Evolutionary conservation across 2,113 vertebrate species (phyloP).

Genomic region (Pao palembangensis): DNA sequence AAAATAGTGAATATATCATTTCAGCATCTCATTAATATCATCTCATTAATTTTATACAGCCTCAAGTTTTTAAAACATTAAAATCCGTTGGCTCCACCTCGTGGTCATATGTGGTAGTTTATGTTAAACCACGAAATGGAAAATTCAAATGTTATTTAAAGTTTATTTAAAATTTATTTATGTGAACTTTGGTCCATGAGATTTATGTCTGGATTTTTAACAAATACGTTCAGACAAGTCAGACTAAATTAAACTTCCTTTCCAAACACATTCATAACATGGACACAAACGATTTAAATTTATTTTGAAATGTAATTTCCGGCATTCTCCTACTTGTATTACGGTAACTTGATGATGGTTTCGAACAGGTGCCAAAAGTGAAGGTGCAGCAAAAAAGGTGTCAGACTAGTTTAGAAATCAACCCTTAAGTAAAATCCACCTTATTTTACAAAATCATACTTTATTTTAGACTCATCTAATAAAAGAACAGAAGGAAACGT

Average conservation of each 20-base stretch:
- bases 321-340: not conserved
- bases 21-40: not conserved
- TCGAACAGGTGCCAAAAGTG: constrained; percentile 22
- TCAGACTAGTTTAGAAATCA: not conserved
- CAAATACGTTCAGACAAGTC: not conserved
- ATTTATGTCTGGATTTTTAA: too few relatives aligned
- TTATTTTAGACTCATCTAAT: not conserved
- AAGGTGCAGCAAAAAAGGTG: constrained; percentile 13
- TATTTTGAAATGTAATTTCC: constrained; percentile 12
- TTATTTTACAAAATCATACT: not conserved
- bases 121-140: too few relatives aligned
- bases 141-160: too few relatives aligned
- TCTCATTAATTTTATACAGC: not conserved
- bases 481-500: too few relatives aligned
- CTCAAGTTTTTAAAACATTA: too few relatives aligned
- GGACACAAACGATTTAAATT: not conserved
- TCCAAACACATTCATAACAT: too few relatives aligned
- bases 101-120: too few relatives aligned
- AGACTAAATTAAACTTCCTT: not conserved
- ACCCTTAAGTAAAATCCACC: not conserved
- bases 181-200: too few relatives aligned
- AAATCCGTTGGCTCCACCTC: too few relatives aligned
- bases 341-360: not conserved
- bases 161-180: too few relatives aligned
- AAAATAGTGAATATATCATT: not conserved